Percentiles rank a stretch among this genome's conserved stretches.
Evolutionary conservation across 2,888 invertebrate genomes (phyloP).

Genomic region (Epinotia brunnichana): DNA sequence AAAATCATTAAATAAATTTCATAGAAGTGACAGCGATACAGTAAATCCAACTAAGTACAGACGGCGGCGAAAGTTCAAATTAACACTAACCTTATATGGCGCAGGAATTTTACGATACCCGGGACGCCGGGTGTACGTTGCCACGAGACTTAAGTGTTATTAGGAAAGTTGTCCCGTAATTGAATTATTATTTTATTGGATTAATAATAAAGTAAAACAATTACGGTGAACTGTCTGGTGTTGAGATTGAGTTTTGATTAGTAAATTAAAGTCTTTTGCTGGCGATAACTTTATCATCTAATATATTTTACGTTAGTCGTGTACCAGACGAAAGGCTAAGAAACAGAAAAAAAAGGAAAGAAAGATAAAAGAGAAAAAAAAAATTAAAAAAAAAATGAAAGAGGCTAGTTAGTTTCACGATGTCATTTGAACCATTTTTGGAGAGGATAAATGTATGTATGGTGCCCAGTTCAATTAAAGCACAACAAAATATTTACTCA

Average conservation of each 20-base stretch:
- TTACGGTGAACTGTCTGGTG: constrained; percentile 11
- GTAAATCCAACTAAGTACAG: constrained; percentile 47
- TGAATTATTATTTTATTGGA: constrained; percentile 34
- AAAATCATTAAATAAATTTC: constrained; percentile 52
- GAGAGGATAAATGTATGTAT: too few relatives aligned
- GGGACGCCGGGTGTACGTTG: constrained; percentile 21
- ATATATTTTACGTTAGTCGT: not conserved
- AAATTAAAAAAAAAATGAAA: too few relatives aligned
- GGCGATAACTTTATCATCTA: not conserved
- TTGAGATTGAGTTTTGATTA: constrained; percentile 26
- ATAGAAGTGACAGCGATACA: constrained; percentile 49
- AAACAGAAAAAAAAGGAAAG: too few relatives aligned
- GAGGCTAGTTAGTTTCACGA: too few relatives aligned
- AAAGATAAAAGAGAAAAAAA: too few relatives aligned
- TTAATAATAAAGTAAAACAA: constrained; percentile 24
- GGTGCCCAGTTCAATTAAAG: too few relatives aligned
- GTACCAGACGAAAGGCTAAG: too few relatives aligned
- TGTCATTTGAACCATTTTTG: too few relatives aligned
- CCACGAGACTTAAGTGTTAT: constrained; percentile 35
- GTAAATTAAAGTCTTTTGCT: not conserved
- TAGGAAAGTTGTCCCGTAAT: constrained; percentile 37
- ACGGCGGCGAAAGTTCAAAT: constrained; percentile 37
- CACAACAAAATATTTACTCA: too few relatives aligned
- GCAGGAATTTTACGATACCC: constrained; percentile 11
- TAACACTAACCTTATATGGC: constrained; percentile 4